phyloP scores from a whole-genome alignment of 2,797 vertebrate species.

The Netta rufina region DNA sequence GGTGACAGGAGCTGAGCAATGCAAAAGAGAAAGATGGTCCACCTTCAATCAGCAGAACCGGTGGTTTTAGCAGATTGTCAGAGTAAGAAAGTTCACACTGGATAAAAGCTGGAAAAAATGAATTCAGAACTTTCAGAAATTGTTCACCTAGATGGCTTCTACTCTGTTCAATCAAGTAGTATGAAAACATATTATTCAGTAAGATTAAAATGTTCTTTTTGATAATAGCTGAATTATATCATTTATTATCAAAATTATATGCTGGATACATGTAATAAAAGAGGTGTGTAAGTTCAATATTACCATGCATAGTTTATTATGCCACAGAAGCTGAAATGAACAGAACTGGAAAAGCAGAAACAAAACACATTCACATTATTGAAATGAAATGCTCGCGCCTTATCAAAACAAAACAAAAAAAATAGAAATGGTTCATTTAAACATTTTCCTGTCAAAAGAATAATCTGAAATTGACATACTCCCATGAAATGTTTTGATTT shows the following conservation, averaged over 20 bases:
- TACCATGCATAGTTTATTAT: conserved; percentile 1
- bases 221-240: neutral
- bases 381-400: conserved; percentile 15
- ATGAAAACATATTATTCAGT: neutral
- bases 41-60: neutral
- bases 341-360: conserved; percentile 21
- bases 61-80: neutral
- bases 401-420: conserved; percentile 37
- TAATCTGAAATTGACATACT: neutral
- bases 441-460: neutral
- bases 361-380: conserved; percentile 1
- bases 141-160: neutral
- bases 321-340: conserved; percentile 4
- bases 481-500: neutral
- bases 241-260: conserved; percentile 40
- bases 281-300: conserved; percentile 17
- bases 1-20: neutral
- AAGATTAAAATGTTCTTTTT: neutral
- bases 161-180: neutral
- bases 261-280: neutral
- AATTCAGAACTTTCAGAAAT: neutral
- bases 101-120: neutral
- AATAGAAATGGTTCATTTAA: conserved; percentile 35
- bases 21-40: neutral
- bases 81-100: neutral